Base-by-base conservation (phyloP, 35 echinoderm and acorn worm species). In the Apostichopus californicus region DNA sequence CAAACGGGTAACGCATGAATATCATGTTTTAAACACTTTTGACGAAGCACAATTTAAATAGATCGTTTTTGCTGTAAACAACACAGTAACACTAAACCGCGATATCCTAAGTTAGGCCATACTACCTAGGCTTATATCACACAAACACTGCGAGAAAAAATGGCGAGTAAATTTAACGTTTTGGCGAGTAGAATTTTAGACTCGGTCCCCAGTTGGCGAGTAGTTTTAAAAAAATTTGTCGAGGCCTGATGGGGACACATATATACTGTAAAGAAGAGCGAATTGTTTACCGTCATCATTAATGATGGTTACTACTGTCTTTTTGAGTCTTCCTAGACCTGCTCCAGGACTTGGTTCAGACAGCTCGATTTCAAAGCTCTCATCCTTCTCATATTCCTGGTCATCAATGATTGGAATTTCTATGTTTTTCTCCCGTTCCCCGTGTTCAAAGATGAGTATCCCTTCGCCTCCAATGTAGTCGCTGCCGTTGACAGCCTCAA, bases 341-440 rank as follows among this genome's bases (percentile, higher is more conserved):
- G 94, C 92, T 1, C 96, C 96, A 56, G 93, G 95, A 34, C 92
- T 98, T 11, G 94, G 94, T 12, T 98, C 95, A 26, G 73, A 94
- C 60, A 98, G 95, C 54, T 98, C 97, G 75, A 98, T 77, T 77
- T 98, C 88, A 77, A 98, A 98, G 61, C 94, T 96, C 80, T 98
- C 95, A 73, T 98, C 97, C 82, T 98, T 98, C 94, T 98, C 97
- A 55, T 94, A 98, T 79, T 98, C 97, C 81, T 96, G 94, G 66
- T 98, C 97, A 53, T 98, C 97, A 61, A 98, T 94, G 86, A 98
- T 98, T 6, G 97, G 95, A 72, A 98, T 98, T 22, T 95, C 93
- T 34, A 98, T 96, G 65, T 85, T 94, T 86, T 98, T 98, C 93
- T 98, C 97, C 28, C 93, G 61, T 73, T 98, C 97, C 14, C 95